Percentiles rank a stretch among this genome's conserved stretches.
Evolutionary conservation across 2,888 invertebrate genomes (phyloP).

Genomic region (Nomada lathburiana): DNA sequence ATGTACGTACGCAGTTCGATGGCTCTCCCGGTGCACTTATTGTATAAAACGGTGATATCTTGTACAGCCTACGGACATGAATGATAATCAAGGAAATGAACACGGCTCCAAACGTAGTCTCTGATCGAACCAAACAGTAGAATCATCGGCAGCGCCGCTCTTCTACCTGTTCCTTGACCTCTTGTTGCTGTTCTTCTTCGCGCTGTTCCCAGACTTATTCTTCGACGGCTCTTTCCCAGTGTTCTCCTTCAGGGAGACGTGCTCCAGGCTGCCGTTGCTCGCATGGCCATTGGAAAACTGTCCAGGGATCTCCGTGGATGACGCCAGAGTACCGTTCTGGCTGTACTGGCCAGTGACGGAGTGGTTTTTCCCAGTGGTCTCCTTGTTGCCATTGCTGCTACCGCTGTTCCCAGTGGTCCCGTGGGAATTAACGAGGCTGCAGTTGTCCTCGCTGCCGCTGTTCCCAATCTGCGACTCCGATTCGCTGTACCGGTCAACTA

Average conservation of each 20-base stretch:
- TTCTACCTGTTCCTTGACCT: constrained; percentile 92
- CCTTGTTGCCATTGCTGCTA: constrained; percentile 80
- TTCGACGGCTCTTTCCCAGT: constrained; percentile 85
- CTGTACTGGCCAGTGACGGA: constrained; percentile 78
- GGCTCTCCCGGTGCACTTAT: constrained; percentile 17
- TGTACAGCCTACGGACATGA: constrained; percentile 12
- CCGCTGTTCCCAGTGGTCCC: constrained; percentile 69
- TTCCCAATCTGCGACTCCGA: constrained; percentile 92
- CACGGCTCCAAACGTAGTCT: not conserved
- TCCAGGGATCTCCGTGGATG: constrained; percentile 75
- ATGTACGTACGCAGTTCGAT: not conserved
- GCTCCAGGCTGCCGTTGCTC: constrained; percentile 87
- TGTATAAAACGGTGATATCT: constrained; percentile 39
- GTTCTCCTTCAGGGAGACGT: constrained; percentile 85
- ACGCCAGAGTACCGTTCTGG: constrained; percentile 80
- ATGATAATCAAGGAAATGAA: constrained; percentile 2
- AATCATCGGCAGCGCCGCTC: not conserved
- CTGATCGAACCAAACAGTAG: not conserved
- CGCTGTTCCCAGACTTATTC: constrained; percentile 85
- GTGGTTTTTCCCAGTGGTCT: constrained; percentile 82
- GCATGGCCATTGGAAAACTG: constrained; percentile 82
- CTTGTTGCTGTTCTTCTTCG: constrained; percentile 92
- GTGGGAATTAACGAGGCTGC: constrained; percentile 81
- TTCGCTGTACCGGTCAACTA: constrained; percentile 94
- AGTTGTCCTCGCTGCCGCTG: constrained; percentile 86